A percentile compares a stretch with the other conserved stretches of the same genome.
Evolutionary conservation across 2,113 vertebrate genomes (phyloP).

Genomic region (Cromileptes altivelis): DNA sequence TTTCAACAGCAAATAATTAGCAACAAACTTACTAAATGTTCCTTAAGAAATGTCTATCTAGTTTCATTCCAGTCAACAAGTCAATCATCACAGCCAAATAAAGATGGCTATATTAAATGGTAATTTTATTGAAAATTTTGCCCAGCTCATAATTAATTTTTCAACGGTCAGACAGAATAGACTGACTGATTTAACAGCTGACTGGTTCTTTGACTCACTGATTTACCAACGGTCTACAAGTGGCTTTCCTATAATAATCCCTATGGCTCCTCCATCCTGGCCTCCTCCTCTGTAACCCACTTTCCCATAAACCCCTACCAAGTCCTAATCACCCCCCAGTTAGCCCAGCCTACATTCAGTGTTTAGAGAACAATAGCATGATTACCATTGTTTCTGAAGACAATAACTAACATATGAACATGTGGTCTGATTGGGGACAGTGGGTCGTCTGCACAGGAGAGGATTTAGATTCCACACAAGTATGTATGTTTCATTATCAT

Average conservation of each 20-base stretch:
- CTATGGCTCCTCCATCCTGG: slow-evolving; percentile 12
- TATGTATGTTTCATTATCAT: background rate
- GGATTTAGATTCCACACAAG: background rate
- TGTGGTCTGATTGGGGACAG: slow-evolving; percentile 38
- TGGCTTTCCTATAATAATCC: slow-evolving; percentile 26
- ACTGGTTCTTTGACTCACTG: slow-evolving; percentile 45
- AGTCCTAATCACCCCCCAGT: slow-evolving; percentile 27
- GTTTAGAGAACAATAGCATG: slow-evolving; percentile 58
- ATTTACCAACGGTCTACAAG: slow-evolving; percentile 31
- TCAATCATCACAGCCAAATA: background rate
- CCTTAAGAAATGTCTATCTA: background rate
- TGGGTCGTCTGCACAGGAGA: slow-evolving; percentile 1
- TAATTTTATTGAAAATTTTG: background rate
- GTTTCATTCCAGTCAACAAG: background rate
- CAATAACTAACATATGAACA: slow-evolving; percentile 60
- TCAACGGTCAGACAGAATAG: background rate
- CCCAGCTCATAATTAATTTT: background rate
- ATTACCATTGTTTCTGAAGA: slow-evolving; percentile 62
- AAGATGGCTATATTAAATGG: background rate
- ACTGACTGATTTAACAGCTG: slow-evolving; percentile 39
- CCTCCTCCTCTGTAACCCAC: slow-evolving; percentile 68
- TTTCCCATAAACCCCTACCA: slow-evolving; percentile 56
- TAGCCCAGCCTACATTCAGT: slow-evolving; percentile 33
- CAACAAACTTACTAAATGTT: too few relatives aligned
- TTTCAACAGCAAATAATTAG: background rate